Evolutionary conservation across 2,797 vertebrate species (phyloP).

Genomic region (Echiichthys vipera): DNA sequence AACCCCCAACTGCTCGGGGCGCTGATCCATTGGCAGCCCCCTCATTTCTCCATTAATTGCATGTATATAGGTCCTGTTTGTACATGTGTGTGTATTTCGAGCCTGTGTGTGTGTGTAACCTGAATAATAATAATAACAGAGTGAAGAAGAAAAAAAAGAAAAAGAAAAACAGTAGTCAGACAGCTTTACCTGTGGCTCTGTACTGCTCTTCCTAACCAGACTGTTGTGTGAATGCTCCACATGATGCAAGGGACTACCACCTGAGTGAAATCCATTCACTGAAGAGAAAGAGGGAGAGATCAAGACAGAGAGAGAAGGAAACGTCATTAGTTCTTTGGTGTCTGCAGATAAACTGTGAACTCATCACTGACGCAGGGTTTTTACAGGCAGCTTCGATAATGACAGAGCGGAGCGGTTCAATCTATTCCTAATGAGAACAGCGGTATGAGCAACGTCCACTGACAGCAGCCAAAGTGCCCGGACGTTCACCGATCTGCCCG

Average conservation of each 20-base stretch:
- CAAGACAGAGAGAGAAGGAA: not conserved
- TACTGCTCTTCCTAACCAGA: conserved; percentile 87
- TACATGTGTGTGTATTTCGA: too few relatives aligned
- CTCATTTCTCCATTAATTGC: too few relatives aligned
- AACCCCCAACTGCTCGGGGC: too few relatives aligned
- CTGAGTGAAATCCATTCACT: conserved; percentile 96
- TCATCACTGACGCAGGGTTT: conserved; percentile 8
- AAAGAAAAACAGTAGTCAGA: not conserved
- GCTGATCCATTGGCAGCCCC: too few relatives aligned
- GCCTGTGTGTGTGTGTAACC: not conserved
- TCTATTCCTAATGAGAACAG: too few relatives aligned
- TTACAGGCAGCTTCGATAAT: too few relatives aligned
- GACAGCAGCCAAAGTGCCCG: too few relatives aligned
- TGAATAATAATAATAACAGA: not conserved
- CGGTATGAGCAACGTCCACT: too few relatives aligned
- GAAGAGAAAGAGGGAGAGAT: conserved; percentile 46
- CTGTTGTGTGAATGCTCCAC: conserved; percentile 86
- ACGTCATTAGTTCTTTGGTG: conserved; percentile 32
- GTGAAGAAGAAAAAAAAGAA: too few relatives aligned
- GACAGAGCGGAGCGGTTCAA: too few relatives aligned
- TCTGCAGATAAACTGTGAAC: conserved; percentile 7
- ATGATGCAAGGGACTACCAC: conserved; percentile 89
- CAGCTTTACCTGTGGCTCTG: conserved; percentile 89
- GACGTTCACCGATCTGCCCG: too few relatives aligned
- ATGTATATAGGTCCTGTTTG: too few relatives aligned